These are phyloP conservation scores for Philereme vetulata DNA, from an alignment of 2,888 invertebrate genomes.

Conservation along the genomic window DNA sequence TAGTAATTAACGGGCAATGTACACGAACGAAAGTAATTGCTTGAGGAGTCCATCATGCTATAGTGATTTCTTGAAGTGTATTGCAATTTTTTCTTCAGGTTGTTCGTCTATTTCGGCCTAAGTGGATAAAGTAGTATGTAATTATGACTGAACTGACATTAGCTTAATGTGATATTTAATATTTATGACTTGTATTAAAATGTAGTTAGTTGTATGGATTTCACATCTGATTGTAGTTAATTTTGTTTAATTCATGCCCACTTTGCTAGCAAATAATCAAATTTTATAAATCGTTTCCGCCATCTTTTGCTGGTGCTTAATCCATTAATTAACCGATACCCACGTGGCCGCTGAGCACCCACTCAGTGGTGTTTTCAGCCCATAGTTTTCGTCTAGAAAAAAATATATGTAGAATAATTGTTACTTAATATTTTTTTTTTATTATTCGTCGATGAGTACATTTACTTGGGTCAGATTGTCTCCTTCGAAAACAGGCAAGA, in stretches of 20 bases:
- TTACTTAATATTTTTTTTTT: too few relatives aligned
- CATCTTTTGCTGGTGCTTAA: too few relatives aligned
- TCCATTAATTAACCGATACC: too few relatives aligned
- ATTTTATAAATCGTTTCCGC: neutral
- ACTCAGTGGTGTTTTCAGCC: too few relatives aligned
- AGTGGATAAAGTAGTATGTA: constrained; percentile 64
- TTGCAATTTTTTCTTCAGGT: constrained; percentile 2
- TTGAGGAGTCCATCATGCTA: neutral
- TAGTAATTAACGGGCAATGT: constrained; percentile 8
- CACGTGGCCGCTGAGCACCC: too few relatives aligned
- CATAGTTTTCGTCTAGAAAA: neutral
- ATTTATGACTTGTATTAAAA: constrained; percentile 73
- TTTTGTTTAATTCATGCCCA: constrained; percentile 46
- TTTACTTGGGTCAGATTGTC: too few relatives aligned
- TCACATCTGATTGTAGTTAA: constrained; percentile 51
- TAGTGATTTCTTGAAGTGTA: constrained; percentile 19
- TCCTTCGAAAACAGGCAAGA: too few relatives aligned
- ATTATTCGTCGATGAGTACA: too few relatives aligned
- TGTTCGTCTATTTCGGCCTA: constrained; percentile 26
- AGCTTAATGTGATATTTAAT: constrained; percentile 83
- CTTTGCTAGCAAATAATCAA: constrained; percentile 26
- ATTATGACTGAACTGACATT: constrained; percentile 79
- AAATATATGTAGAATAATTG: too few relatives aligned
- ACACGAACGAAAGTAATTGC: neutral
- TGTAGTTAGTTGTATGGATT: constrained; percentile 67